These are phyloP conservation scores for Oncorhynchus gorbuscha DNA, from an alignment of 2,113 vertebrate species.

Conservation along the genomic window DNA sequence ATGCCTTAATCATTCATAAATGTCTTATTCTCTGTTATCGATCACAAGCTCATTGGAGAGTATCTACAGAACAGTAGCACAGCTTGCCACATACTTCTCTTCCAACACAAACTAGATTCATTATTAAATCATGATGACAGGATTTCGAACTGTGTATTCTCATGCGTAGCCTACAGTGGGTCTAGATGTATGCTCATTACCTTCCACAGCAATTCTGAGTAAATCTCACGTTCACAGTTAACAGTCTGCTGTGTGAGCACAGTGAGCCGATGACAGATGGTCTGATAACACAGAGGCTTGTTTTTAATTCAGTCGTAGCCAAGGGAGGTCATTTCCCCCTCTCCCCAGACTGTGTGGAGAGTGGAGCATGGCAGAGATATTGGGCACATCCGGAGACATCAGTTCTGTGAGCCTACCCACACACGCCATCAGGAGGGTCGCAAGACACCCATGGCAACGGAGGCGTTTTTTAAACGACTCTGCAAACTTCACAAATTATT, in stretches of 20 bases:
- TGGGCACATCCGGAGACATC: background rate
- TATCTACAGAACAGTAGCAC: no score
- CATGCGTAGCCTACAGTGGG: background rate
- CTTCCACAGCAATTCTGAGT: slow-evolving; percentile 2
- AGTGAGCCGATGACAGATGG: slow-evolving; percentile 18
- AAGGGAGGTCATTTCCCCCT: slow-evolving; percentile 17
- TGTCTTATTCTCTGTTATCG: no score
- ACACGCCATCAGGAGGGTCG: background rate
- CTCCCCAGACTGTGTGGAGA: background rate
- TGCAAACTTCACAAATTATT: background rate
- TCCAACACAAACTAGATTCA: no score
- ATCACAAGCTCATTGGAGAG: no score
- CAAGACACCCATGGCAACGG: background rate
- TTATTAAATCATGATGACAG: no score
- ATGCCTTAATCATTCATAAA: no score
- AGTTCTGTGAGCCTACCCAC: slow-evolving; percentile 2
- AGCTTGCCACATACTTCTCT: no score
- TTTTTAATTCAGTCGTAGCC: slow-evolving; percentile 22
- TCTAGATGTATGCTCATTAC: slow-evolving; percentile 1
- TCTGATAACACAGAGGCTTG: background rate
- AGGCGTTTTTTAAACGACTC: background rate
- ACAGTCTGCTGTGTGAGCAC: background rate
- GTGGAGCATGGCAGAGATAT: background rate
- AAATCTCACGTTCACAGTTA: slow-evolving; percentile 8
- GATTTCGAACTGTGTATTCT: background rate